A percentile compares a stretch with the other conserved stretches of the same genome.
Evolutionary conservation across 2,113 vertebrate genomes (phyloP).

Genomic region (Choloepus hoffmanni): DNA sequence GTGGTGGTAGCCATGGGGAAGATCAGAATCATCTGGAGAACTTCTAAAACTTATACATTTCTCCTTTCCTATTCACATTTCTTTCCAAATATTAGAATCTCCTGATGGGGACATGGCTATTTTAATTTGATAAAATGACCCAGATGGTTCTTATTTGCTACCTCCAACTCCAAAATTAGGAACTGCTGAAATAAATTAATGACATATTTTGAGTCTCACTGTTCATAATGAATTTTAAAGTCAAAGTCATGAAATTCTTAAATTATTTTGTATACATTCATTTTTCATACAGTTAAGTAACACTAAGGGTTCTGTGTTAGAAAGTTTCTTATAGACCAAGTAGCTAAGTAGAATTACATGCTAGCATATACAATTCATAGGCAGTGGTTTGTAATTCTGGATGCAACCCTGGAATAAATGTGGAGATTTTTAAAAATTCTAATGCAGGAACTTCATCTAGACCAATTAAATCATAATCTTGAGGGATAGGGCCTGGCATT

Average conservation of each 20-base stretch:
- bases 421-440: background rate
- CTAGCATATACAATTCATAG: background rate
- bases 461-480: constrained; percentile 44
- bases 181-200: constrained; percentile 62
- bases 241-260: constrained; percentile 45
- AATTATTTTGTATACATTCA: constrained; percentile 53
- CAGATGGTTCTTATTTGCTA: constrained; percentile 66
- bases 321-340: background rate
- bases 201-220: constrained; percentile 61
- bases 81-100: constrained; percentile 49
- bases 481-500: background rate
- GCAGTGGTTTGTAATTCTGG: background rate
- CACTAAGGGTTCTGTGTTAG: background rate
- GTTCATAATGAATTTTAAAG: constrained; percentile 65
- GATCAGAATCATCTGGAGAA: constrained; percentile 20
- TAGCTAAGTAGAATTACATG: background rate
- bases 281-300: constrained; percentile 52
- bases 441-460: background rate
- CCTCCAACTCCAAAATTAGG: constrained; percentile 1
- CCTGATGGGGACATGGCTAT: background rate
- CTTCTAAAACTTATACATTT: background rate
- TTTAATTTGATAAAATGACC: constrained; percentile 53
- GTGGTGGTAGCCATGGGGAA: background rate
- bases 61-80: background rate
- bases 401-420: background rate